Percentiles rank a stretch among this genome's conserved stretches.
Evolutionary conservation across 2,797 vertebrate species (phyloP).

Genomic region (Tapirus indicus): DNA sequence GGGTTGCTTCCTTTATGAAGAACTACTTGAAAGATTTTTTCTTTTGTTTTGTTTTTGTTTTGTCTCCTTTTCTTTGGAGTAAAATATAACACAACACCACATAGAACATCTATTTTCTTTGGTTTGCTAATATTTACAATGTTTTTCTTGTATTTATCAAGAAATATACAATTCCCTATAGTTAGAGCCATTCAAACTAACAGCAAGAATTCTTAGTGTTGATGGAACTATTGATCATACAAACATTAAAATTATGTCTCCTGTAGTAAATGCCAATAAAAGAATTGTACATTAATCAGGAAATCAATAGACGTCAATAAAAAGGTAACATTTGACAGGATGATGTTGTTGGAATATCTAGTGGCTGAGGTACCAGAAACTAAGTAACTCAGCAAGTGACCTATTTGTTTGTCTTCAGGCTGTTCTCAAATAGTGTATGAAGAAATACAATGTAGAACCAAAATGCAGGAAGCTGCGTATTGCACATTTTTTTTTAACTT

Average conservation of each 20-base stretch:
- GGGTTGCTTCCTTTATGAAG: conserved; percentile 64
- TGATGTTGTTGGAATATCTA: conserved; percentile 82
- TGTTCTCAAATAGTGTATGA: conserved; percentile 68
- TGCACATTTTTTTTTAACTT: conserved; percentile 55
- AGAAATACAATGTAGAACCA: conserved; percentile 17
- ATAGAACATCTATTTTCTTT: conserved; percentile 83
- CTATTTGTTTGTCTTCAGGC: conserved; percentile 81
- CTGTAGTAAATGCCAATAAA: conserved; percentile 91
- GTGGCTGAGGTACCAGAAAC: conserved; percentile 83
- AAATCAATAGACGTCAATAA: conserved; percentile 93
- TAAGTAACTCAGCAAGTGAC: conserved; percentile 76
- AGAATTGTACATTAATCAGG: conserved; percentile 95
- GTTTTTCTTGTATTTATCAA: conserved; percentile 82
- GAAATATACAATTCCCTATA: conserved; percentile 81
- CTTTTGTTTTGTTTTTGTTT: conserved; percentile 74
- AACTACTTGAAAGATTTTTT: conserved; percentile 79
- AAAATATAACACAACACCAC: conserved; percentile 80
- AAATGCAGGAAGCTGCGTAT: background rate
- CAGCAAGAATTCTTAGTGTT: conserved; percentile 91
- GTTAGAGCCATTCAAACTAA: conserved; percentile 85
- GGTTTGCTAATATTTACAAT: conserved; percentile 85
- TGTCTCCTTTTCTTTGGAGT: conserved; percentile 73
- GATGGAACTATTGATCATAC: conserved; percentile 95
- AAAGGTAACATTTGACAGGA: conserved; percentile 88
- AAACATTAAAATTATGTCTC: conserved; percentile 96